Base-by-base conservation (phyloP, 2,113 vertebrate species). In the Meriones unguiculatus region DNA sequence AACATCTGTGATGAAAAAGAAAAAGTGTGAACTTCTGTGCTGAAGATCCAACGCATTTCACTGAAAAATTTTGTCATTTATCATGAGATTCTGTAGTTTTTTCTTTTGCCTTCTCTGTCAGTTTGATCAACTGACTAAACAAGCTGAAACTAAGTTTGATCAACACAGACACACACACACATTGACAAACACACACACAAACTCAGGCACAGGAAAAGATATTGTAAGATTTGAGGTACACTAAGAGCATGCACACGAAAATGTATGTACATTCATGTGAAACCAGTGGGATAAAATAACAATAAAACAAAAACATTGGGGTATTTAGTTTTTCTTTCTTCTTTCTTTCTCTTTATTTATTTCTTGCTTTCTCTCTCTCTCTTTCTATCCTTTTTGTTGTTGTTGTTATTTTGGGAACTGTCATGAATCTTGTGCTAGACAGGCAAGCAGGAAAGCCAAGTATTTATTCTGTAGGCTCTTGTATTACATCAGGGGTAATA, bases 61-160 rank as follows among this genome's bases (percentile, higher is more conserved):
- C 20, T 52, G 15, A 94, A 35, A 69, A 89, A 65, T 65, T 84
- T 84, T 64, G n/a, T 25, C 57, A 41, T 64, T 89, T 78, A 78
- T 85, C 78, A 90, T 62, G 32, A 12, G 52, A 65, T 91, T 95
- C 77, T 84, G 38, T 94, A 64, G 52, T n/a, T 1, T 62, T 72
- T 95, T 35, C 28, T 90, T 93, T 91, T 91, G 12, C 38, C 91
- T 96, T 81, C 72, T 84, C 50, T 82, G 30, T 72, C 94, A 41
- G 1, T 78, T 87, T 94, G 75, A 93, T 92, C 38, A 87, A 69
- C 11, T 57, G 38, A 91, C 75, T 75, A 75, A 89, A 59, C 57
- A 81, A 91, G 65, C 57, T 86, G 2, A 85, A 96, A 87, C 15
- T 73, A 65, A 86, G 28, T 59, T 22, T 57, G 59, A 52, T 54